Evolutionary conservation across 2,797 vertebrate species (phyloP).

Genomic region (Anomalospiza imberbis): DNA sequence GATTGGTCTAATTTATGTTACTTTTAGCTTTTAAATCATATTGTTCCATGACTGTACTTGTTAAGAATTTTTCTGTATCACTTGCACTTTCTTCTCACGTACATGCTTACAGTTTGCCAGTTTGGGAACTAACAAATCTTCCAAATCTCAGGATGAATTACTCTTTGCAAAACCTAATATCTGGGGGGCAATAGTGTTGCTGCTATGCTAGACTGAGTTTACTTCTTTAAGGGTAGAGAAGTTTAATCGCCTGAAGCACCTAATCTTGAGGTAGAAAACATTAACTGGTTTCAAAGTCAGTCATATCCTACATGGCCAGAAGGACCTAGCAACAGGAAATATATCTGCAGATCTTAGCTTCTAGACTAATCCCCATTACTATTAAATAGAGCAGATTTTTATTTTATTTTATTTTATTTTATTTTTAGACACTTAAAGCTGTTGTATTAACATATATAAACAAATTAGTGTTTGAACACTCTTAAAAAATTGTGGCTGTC

Average conservation of each 20-base stretch:
- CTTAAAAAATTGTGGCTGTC: background rate
- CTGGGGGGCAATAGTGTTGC: background rate
- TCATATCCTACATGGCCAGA: background rate
- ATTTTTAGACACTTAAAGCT: background rate
- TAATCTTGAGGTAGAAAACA: background rate
- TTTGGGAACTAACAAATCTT: background rate
- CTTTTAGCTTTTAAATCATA: background rate
- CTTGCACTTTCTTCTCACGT: background rate
- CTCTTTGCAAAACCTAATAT: background rate
- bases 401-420: background rate
- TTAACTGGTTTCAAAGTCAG: background rate
- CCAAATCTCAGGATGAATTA: background rate
- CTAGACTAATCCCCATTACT: background rate
- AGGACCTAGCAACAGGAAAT: background rate
- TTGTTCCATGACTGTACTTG: background rate
- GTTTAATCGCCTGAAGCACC: background rate
- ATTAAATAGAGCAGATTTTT: background rate
- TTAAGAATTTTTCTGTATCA: background rate
- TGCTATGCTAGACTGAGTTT: background rate
- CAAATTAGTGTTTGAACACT: background rate
- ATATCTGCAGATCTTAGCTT: background rate
- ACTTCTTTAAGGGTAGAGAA: background rate
- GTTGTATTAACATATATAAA: background rate
- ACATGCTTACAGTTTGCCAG: background rate
- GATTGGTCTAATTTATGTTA: background rate